phyloP scores from a whole-genome alignment of 2,888 invertebrate species.

The Rhingia rostrata region DNA sequence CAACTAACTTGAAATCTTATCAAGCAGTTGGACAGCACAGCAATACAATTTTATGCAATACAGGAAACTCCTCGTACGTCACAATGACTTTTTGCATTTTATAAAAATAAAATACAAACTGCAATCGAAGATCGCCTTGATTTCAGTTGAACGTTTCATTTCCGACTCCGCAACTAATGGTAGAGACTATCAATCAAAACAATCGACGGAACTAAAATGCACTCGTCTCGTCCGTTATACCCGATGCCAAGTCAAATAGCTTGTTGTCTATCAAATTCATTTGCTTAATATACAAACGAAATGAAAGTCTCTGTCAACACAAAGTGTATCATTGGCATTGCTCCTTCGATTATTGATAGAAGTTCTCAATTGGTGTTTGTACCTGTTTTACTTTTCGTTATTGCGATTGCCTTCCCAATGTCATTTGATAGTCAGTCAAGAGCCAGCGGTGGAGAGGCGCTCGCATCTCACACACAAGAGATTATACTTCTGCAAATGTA shows the following conservation, averaged over 20 bases:
- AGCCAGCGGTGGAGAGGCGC: slow-evolving; percentile 18
- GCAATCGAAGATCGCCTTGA: slow-evolving; percentile 37
- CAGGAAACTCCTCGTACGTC: slow-evolving; percentile 51
- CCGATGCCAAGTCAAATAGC: slow-evolving; percentile 53
- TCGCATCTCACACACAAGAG: slow-evolving; percentile 14
- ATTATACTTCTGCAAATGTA: slow-evolving; percentile 54
- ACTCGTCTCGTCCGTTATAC: not conserved
- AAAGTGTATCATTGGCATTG: slow-evolving; percentile 68
- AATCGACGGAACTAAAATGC: slow-evolving; percentile 31
- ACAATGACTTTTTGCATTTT: slow-evolving; percentile 2
- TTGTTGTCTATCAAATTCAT: slow-evolving; percentile 49
- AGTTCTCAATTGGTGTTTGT: slow-evolving; percentile 15
- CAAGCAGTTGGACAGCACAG: too few relatives aligned
- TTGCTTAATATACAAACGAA: slow-evolving; percentile 26
- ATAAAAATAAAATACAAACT: slow-evolving; percentile 25
- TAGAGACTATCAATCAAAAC: slow-evolving; percentile 57
- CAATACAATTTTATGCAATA: slow-evolving; percentile 31
- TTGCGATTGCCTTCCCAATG: slow-evolving; percentile 60
- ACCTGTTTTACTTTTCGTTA: slow-evolving; percentile 9
- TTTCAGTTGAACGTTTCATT: slow-evolving; percentile 10
- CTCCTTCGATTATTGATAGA: slow-evolving; percentile 36
- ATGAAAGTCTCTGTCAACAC: slow-evolving; percentile 50
- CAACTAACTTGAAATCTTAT: too few relatives aligned
- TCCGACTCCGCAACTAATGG: not conserved
- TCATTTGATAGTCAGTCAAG: slow-evolving; percentile 69